Conservation (phyloP, 2,888 invertebrate species). For the Choristoneura rosaceana region DNA sequence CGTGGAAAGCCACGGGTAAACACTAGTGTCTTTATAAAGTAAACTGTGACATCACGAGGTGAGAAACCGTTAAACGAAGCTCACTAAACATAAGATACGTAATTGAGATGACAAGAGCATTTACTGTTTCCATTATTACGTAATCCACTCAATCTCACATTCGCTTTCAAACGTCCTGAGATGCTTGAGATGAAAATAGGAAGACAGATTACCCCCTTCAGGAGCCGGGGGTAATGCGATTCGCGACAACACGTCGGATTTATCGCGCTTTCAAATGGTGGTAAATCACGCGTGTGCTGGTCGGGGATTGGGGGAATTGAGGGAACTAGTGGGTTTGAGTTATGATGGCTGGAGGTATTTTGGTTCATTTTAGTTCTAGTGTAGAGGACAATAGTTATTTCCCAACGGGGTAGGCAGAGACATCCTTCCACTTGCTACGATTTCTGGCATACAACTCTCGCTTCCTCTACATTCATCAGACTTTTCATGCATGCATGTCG, state of each 20-base stretch:
- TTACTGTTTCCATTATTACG: not conserved
- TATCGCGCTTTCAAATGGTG: not conserved
- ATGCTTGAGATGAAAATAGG: constrained; percentile 12
- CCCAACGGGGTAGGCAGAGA: no score
- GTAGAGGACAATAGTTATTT: no score
- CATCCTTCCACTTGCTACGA: no score
- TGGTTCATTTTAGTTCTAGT: no score
- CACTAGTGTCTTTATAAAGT: no score
- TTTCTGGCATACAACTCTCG: no score
- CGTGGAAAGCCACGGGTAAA: no score
- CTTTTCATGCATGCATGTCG: no score
- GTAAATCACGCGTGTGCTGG: not conserved
- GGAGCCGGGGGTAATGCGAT: constrained; percentile 5
- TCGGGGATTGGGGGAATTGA: not conserved
- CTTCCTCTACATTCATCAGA: no score
- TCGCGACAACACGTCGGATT: constrained; percentile 10
- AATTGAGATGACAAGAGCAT: not conserved
- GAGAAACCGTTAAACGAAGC: no score
- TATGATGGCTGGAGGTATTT: not conserved
- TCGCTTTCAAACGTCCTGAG: not conserved
- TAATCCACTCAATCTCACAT: not conserved
- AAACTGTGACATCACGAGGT: no score
- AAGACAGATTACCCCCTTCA: constrained; percentile 17
- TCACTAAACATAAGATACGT: no score
- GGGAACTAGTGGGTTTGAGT: not conserved